Evolutionary conservation across 30 jellyfish, hydroid and myxozoan genomes (phyloP).

Genomic region (Aurelia sp.): DNA sequence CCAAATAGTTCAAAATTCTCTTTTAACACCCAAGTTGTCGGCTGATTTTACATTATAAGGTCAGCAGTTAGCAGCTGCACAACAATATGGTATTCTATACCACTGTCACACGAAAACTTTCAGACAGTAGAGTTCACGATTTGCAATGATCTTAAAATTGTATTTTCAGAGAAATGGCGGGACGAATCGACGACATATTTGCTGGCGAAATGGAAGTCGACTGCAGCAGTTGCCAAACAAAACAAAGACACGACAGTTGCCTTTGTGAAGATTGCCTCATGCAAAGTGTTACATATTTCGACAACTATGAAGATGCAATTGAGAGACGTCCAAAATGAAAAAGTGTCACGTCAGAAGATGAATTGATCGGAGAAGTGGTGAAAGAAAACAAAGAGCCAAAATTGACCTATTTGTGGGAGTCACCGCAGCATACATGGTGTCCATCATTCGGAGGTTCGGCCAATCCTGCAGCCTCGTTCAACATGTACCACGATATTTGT

Average conservation of each 20-base stretch:
- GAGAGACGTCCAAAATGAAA: slow-evolving; percentile 38
- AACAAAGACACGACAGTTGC: slow-evolving; percentile 28
- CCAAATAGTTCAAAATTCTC: too few species aligned
- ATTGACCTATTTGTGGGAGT: not conserved
- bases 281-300: slow-evolving; percentile 21
- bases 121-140: too few species aligned
- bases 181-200: too few species aligned
- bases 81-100: too few species aligned
- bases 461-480: not conserved
- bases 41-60: too few species aligned
- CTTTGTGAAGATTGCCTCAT: slow-evolving; percentile 47
- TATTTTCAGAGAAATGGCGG: too few species aligned
- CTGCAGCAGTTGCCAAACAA: slow-evolving; percentile 8
- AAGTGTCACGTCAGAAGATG: slow-evolving; percentile 45
- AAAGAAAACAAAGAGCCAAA: slow-evolving; percentile 5
- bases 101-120: too few species aligned
- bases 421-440: slow-evolving; percentile 5
- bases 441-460: slow-evolving; percentile 7
- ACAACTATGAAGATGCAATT: slow-evolving; percentile 6
- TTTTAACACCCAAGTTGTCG: too few species aligned
- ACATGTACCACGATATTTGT: slow-evolving; percentile 7
- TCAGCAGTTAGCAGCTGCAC: too few species aligned
- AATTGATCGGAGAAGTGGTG: not conserved
- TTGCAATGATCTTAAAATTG: too few species aligned
- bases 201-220: slow-evolving; percentile 19